phyloP scores from a whole-genome alignment of 2,888 invertebrate species.

The Apodemia hepburni region DNA sequence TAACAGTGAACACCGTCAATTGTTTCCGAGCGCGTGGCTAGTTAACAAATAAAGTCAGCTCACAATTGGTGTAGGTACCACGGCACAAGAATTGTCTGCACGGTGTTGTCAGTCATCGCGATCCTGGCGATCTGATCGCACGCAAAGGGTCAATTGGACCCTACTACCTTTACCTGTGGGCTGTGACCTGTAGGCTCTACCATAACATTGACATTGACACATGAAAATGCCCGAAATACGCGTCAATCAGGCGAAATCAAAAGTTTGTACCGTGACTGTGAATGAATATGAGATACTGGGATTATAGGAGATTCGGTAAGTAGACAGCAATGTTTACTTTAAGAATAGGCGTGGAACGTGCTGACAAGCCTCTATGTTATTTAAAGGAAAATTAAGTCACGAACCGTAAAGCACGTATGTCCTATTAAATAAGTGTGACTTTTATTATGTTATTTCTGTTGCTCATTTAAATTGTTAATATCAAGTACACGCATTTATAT shows the following conservation, averaged over 20 bases:
- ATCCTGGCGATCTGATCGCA: conserved; percentile 65
- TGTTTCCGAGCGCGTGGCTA: conserved; percentile 76
- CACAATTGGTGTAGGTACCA: conserved; percentile 74
- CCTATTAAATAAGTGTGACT: background rate
- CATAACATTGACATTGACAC: conserved; percentile 10
- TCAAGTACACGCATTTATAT: conserved; percentile 1
- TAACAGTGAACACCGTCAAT: conserved; percentile 64
- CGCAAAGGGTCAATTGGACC: conserved; percentile 39
- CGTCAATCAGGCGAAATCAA: background rate
- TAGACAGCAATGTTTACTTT: conserved; percentile 1
- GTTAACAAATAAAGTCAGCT: conserved; percentile 74
- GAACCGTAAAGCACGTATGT: conserved; percentile 9
- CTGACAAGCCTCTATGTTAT: background rate
- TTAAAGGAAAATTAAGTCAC: conserved; percentile 12
- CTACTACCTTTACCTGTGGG: conserved; percentile 22
- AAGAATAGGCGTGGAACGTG: conserved; percentile 3
- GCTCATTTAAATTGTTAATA: conserved; percentile 1
- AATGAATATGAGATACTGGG: conserved; percentile 6
- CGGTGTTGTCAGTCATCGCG: conserved; percentile 60
- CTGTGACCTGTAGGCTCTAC: background rate
- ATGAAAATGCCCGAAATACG: background rate
- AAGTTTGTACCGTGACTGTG: background rate
- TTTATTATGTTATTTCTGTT: background rate
- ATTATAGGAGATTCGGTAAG: background rate
- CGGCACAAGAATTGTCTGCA: conserved; percentile 50